Base-by-base conservation (phyloP, 2,888 invertebrate genomes). In the Glaucopsyche alexis region DNA sequence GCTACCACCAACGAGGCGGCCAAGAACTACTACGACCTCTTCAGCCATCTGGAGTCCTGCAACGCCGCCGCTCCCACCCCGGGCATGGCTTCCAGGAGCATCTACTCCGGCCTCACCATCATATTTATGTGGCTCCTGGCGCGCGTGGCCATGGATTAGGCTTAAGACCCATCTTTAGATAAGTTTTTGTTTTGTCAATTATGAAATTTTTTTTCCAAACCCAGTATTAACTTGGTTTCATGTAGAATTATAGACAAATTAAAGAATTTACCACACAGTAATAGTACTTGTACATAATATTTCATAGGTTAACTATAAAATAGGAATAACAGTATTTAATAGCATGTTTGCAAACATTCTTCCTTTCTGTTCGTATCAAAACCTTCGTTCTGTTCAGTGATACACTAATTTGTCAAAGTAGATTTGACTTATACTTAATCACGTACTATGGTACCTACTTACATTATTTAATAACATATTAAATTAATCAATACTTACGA, bases 21-120 rank as follows among this genome's bases (percentile, higher is more conserved):
- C 0, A 85, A 87, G 73, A 94, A 94, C 74, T 95, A 95, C 77
- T 92, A 94, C 14, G 91, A 94, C 47, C 80, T 95, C 9, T 94
- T 95, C 80, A 81, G 81, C 75, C 93, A 93, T 72, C 75, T 93
- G 16, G 87, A 91, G 50, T 78, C 85, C 0, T 93, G 93, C 29
- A 90, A 85, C 0, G 83, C 84, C 0, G 85, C 88, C 0, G 77
- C 84, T 0, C 81, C 84, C 0, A 65, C 80, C 0, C 76, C 81
- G 0, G 85, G 82, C 0, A 67, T 81, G 0, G 88, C 83, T 0
- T 77, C 74, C 3, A 81, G 84, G 0, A 81, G 80, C 7, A 45
- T 87, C n/a, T 80, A 83, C 74, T 87, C 91, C 0, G 50, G 87
- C 0, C 0, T 89, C 3, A 84, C 85, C 2, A 70, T 90, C 71